A percentile compares a stretch with the other conserved stretches of the same genome.
These are phyloP conservation scores for Amaurobius ferox DNA, from an alignment of 2,888 invertebrate species.

Conservation along the genomic window DNA sequence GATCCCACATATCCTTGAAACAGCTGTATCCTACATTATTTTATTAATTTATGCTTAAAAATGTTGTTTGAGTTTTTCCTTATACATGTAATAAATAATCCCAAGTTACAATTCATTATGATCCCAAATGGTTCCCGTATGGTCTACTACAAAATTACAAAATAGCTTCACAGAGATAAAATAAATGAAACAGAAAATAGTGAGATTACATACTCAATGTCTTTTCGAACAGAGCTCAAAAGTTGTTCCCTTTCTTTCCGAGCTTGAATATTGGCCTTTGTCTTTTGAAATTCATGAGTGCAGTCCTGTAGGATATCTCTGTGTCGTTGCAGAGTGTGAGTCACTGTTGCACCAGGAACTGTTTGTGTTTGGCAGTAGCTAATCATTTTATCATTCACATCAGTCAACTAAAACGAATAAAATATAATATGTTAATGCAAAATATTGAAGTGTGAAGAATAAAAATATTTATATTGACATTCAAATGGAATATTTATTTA, in stretches of 20 bases:
- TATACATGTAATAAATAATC: too few relatives aligned
- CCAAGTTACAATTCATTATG: too few relatives aligned
- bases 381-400: constrained; percentile 81
- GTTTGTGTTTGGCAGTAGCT: constrained; percentile 79
- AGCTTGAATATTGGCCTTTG: constrained; percentile 82
- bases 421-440: too few relatives aligned
- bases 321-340: constrained; percentile 96
- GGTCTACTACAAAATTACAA: too few relatives aligned
- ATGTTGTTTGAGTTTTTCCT: too few relatives aligned
- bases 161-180: neutral
- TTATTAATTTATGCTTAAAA: too few relatives aligned
- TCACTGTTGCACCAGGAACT: constrained; percentile 84
- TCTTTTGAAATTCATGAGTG: constrained; percentile 91
- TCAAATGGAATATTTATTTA: too few relatives aligned
- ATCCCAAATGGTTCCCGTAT: too few relatives aligned
- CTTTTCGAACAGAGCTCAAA: constrained; percentile 81
- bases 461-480: too few relatives aligned
- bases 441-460: too few relatives aligned
- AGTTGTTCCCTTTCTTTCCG: constrained; percentile 90
- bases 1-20: too few relatives aligned
- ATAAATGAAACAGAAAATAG: neutral
- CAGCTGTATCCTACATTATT: too few relatives aligned
- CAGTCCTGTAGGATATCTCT: constrained; percentile 97
- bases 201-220: constrained; percentile 80
- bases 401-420: constrained; percentile 82